Percentiles rank a stretch among this genome's conserved stretches.
These are phyloP conservation scores for Sarcophaga peregrina DNA, from an alignment of 1,140 invertebrate genomes.

Conservation along the genomic window DNA sequence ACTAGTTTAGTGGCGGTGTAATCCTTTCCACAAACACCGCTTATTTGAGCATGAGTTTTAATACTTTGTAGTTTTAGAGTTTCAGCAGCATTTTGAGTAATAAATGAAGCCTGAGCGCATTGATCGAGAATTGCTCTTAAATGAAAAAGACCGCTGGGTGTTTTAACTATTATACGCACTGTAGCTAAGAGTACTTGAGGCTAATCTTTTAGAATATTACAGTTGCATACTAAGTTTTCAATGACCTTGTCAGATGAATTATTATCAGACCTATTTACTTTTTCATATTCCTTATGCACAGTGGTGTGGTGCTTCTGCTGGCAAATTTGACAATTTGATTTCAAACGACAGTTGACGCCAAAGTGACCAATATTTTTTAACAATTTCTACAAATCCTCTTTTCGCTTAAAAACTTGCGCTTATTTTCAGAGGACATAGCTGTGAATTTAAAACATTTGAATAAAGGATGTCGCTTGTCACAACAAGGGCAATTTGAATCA, in stretches of 20 bases:
- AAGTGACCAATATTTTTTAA: background rate
- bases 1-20: too few relatives aligned
- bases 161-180: constrained; percentile 20
- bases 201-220: background rate
- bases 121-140: background rate
- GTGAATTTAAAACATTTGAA: constrained; percentile 33
- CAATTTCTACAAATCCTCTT: background rate
- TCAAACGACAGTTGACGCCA: background rate
- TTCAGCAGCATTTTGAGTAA: background rate
- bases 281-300: background rate
- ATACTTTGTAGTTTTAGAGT: background rate
- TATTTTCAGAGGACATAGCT: background rate
- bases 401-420: background rate
- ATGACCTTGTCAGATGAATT: background rate
- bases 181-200: background rate
- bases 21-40: background rate
- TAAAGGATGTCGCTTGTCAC: background rate
- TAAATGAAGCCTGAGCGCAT: constrained; percentile 1
- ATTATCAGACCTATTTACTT: background rate
- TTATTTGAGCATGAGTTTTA: constrained; percentile 8
- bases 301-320: background rate
- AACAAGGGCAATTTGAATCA: constrained; percentile 14
- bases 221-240: background rate
- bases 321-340: background rate
- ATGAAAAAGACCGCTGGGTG: background rate